phyloP scores from a whole-genome alignment of 1,140 invertebrate genomes.

The Condylostylus longicornis region DNA sequence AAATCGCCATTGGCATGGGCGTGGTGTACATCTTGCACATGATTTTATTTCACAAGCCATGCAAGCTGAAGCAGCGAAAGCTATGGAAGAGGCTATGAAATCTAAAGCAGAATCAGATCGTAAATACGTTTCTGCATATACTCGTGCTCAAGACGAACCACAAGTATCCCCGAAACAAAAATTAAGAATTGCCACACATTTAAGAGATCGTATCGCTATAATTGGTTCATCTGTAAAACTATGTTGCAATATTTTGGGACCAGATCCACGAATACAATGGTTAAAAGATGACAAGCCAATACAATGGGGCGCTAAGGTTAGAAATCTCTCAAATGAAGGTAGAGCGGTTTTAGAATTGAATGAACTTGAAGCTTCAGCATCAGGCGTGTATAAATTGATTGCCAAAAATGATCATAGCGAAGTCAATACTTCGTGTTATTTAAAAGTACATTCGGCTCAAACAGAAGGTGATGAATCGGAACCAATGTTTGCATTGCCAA shows the following conservation, averaged over 20 bases:
- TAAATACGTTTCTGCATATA: no score
- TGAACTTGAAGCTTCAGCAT: constrained; percentile 18
- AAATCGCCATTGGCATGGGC: constrained; percentile 25
- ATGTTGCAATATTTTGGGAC: constrained; percentile 68
- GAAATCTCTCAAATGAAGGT: constrained; percentile 24
- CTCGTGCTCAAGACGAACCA: constrained; percentile 19
- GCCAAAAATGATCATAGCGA: constrained; percentile 27
- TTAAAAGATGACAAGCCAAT: constrained; percentile 54
- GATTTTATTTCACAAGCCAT: constrained; percentile 22
- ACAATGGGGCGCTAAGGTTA: constrained; percentile 17
- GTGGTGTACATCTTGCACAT: constrained; percentile 26
- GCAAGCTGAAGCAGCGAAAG: constrained; percentile 18
- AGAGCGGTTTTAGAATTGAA: constrained; percentile 24
- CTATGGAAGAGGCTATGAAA: constrained; percentile 23
- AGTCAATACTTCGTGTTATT: constrained; percentile 31
- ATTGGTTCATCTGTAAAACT: constrained; percentile 62
- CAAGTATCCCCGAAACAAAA: constrained; percentile 26
- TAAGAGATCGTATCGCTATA: constrained; percentile 60
- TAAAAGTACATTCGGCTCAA: constrained; percentile 28
- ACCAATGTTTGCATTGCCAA: constrained; percentile 28
- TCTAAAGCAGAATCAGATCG: constrained; percentile 26
- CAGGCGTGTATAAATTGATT: constrained; percentile 29
- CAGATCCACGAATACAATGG: constrained; percentile 68
- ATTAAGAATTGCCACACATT: constrained; percentile 53
- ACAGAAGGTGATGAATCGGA: constrained; percentile 29